Percentiles rank a stretch among this genome's conserved stretches.
phyloP scores from a whole-genome alignment of 2,797 vertebrate genomes.

The Enteromius thamalakanensis region DNA sequence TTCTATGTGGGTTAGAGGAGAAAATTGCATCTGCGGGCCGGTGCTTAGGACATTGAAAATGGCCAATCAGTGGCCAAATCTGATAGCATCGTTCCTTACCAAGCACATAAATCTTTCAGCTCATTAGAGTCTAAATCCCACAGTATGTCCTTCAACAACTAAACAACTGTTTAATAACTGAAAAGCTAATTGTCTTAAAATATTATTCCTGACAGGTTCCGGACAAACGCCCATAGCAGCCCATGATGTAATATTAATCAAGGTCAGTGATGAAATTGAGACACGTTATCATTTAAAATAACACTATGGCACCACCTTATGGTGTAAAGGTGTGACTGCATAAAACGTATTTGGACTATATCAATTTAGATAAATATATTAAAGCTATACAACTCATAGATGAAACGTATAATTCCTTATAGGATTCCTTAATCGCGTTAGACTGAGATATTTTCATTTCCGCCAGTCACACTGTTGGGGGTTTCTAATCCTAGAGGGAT shows the following conservation, averaged over 20 bases:
- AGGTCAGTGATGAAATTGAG: background rate
- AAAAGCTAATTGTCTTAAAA: background rate
- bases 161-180: background rate
- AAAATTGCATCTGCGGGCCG: background rate
- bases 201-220: background rate
- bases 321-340: slow-evolving; percentile 5
- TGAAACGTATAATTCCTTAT: background rate
- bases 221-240: background rate
- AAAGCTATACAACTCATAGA: background rate
- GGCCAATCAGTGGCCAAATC: background rate
- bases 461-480: background rate
- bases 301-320: slow-evolving; percentile 24
- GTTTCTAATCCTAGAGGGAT: background rate
- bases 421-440: background rate
- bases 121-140: background rate
- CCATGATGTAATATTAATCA: background rate
- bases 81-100: background rate
- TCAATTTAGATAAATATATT: background rate
- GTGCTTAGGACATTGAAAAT: background rate
- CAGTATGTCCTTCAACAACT: slow-evolving; percentile 4
- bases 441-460: slow-evolving; percentile 3
- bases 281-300: background rate
- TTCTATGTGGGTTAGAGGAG: slow-evolving; percentile 52
- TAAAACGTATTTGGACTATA: background rate
- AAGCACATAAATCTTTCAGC: background rate